Base-by-base conservation (phyloP, 2,888 invertebrate genomes). In the Tribolium freemani region DNA sequence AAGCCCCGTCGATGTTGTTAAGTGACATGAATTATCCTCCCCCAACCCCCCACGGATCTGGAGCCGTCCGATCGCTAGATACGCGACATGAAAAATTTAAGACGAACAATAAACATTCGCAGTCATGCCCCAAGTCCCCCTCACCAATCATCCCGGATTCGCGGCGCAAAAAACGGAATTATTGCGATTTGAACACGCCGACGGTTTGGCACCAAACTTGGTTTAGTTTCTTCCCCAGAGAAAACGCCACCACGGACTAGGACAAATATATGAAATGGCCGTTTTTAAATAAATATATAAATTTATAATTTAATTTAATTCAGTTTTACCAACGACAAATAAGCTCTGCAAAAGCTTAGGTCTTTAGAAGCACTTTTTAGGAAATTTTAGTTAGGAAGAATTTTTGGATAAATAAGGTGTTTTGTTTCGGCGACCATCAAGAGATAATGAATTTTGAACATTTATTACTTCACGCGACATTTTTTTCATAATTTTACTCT, bases 11-110 rank as follows among this genome's bases (percentile, higher is more conserved):
- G 87, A 86, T 86, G 86, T 83, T 84, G 86, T 85, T 86, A 87
- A 87, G 87, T 87, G 87, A 87, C 87, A 85, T 86, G 87, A 87
- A 87, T 87, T 87, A 87, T 86, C 86, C 85, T 77, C 81, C 80
- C 82, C 78, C 80, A 76, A 74, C 78, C 79, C 79, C 81, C 82
- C 78, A 61, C 75, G 72, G 73, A 68, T 61, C 68, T 54, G 57
- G 13, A 72, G 69, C 69, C 46, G 73, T 64, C 69, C 73, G 73
- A 69, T 73, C 69, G 73, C 73, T 73, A 61, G 67, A 81, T 80
- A 82, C 80, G 81, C 83, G 84, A 84, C 85, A 85, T 85, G 85
- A 84, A 85, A 85, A 85, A 86, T 85, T 86, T 85, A 84, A 84
- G 85, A 83, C 80, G 83, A 80, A 81, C 83, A 83, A 84, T 83